Percentiles rank a stretch among this genome's conserved stretches.
Evolutionary conservation across 2,888 invertebrate species (phyloP).

Genomic region (Euzophera pinguis): DNA sequence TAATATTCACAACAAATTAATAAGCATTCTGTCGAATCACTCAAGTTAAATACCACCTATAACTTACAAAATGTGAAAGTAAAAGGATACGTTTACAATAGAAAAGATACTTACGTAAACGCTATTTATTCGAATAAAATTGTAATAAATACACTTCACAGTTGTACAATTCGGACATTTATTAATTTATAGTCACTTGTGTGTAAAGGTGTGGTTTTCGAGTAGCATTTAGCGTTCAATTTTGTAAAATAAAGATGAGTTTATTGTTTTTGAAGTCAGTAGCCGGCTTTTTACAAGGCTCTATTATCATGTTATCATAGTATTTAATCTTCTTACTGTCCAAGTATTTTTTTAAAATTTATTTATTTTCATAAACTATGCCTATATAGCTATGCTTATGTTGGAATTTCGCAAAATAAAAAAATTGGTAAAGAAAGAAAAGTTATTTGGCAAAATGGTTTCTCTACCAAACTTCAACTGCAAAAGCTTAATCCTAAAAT

Average conservation of each 20-base stretch:
- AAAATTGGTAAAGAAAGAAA: too few relatives aligned
- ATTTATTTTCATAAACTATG: too few relatives aligned
- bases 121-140: not conserved
- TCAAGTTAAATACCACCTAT: constrained; percentile 17
- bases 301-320: not conserved
- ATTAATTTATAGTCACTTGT: not conserved
- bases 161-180: too few relatives aligned
- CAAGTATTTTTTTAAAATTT: too few relatives aligned
- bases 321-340: too few relatives aligned
- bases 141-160: not conserved
- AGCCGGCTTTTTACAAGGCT: not conserved
- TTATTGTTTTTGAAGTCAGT: not conserved
- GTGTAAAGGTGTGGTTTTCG: not conserved
- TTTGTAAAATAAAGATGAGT: not conserved
- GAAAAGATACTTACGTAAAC: not conserved
- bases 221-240: not conserved
- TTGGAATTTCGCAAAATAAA: too few relatives aligned
- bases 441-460: too few relatives aligned
- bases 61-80: constrained; percentile 18
- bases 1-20: not conserved
- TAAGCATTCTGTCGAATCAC: not conserved
- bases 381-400: too few relatives aligned
- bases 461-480: too few relatives aligned
- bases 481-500: too few relatives aligned
- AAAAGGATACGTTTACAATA: constrained; percentile 12